Evolutionary conservation across 2,797 vertebrate genomes (phyloP).

Genomic region (Lepidocolaptes lacrymiger): DNA sequence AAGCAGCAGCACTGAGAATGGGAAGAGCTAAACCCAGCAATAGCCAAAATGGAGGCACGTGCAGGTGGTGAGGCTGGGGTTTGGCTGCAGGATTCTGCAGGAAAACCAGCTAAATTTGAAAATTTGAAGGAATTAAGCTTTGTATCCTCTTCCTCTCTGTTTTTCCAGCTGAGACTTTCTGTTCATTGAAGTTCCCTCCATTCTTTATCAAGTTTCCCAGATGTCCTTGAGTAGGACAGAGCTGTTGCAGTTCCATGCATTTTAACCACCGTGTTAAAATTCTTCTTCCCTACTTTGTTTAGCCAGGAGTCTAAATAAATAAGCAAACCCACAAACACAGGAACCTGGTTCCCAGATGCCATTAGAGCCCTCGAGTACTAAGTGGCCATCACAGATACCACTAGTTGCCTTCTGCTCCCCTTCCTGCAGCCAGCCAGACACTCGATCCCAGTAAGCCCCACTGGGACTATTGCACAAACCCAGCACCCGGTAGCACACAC

Average conservation of each 20-base stretch:
- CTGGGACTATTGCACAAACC: background rate
- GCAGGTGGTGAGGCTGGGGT: background rate
- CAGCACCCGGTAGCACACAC: background rate
- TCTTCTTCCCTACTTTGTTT: conserved; percentile 22
- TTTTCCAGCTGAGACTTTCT: background rate
- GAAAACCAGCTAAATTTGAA: background rate
- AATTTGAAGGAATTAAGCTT: background rate
- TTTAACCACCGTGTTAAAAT: conserved; percentile 22
- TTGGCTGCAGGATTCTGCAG: background rate
- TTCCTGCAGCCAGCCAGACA: conserved; percentile 16
- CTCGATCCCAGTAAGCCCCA: background rate
- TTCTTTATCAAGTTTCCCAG: background rate
- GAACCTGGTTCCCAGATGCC: background rate
- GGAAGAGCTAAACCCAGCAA: background rate
- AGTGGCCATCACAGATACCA: background rate
- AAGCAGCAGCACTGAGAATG: background rate
- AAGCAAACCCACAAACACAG: conserved; percentile 22
- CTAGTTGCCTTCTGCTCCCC: background rate
- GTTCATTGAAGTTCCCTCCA: background rate
- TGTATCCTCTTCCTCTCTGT: background rate
- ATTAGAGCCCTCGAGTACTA: background rate
- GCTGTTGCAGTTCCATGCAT: background rate
- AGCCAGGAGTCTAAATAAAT: background rate
- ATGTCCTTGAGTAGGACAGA: conserved; percentile 3
- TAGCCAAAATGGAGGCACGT: rapidly evolving